Evolutionary conservation across 2,113 vertebrate species (phyloP), one percentile per base, ranked within the genome.

Genomic region (Phocoena sinus): DNA sequence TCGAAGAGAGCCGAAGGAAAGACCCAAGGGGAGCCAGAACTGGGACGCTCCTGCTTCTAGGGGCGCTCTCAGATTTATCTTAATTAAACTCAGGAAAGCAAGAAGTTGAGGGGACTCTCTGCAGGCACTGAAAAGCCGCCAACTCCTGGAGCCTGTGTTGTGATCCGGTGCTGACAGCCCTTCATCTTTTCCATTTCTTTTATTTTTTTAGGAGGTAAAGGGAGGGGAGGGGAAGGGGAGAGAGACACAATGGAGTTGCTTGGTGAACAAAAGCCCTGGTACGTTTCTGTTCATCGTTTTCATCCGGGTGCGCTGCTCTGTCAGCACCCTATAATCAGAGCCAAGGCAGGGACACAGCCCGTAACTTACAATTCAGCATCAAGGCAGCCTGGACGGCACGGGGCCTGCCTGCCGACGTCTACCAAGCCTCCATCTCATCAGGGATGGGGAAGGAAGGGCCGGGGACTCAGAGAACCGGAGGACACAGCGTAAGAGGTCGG

Each of bases 191-290:
- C 96, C 26, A 74, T 80, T 4, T 15, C 8, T 47, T 56, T 50
- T 77, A 36, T 68, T 84, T 94, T 97, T 77, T 97, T 74, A 71
- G 50, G n/a, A 53, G 68, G 79, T 93, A 86, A 91, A 96, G 77
- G 94, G 97, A 93, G 67, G 88, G 70, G 77, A 36, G 21, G 60
- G 56, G 41, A 74, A 91, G 77, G n/a, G 36, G 44, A 96, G 58
- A 80, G 41, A 92, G 50, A 62, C 89, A 97, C 73, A 98, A 82
- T 89, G 97, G 73, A 95, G 80, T 56, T 92, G 94, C 94, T 97
- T 77, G 38, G 96, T 83, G 97, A 98, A 99, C 97, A 98, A 99
- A 98, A 98, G 98, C 96, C 79, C 92, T 47, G 41, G 94, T 84
- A 89, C 94, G 53, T 94, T 92, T 95, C 79, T 73, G 83, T 84